Base-by-base conservation (phyloP, 1,140 invertebrate species). In the Drosophila guanche region DNA sequence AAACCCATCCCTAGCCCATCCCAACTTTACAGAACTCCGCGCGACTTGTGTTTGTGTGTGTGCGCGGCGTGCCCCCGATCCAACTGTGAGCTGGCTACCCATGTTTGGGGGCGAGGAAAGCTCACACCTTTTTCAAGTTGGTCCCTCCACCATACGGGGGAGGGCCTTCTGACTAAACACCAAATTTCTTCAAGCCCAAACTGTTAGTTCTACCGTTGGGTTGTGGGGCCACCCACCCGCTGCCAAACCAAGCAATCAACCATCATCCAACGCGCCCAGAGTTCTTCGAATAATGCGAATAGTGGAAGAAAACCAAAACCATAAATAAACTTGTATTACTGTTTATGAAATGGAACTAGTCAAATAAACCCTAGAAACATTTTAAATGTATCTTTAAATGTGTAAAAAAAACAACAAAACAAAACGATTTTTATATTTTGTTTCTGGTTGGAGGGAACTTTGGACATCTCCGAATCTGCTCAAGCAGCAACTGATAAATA, bases 331-430 rank as follows among this genome's bases (percentile, higher is more conserved):
- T 89, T 88, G 83, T 88, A 88, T 88, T 88, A 83, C 83, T 72
- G 83, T 88, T 88, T 88, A 88, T 89, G 84, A 84, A 88, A 88
- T 89, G 83, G 60, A 88, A 88, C 83, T 88, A 88, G 83, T 88
- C 83, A 88, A 88, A 88, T 88, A 89, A 88, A 88, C 83, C 67
- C 83, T 88, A 88, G 83, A 88, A 86, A 83, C 83, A 89, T 88
- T 88, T 89, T 88, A 88, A 88, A 88, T 88, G 83, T 86, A 83
- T 83, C 75, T 88, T 83, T 85, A 68, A 84, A 78, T 88, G 83
- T 86, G 83, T 74, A 77, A 81, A 63, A 43, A 37, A 16, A 27
- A 45, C 37, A 5, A 16, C 14, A 12, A 0, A 5, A 42, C n/a
- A 12, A 20, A 20, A 20, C 16, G n/a, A 20, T 20, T 20, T 20